Evolutionary conservation across 2,888 invertebrate genomes (phyloP), one percentile per base, ranked within the genome.

Genomic region (Nephrotoma flavescens): DNA sequence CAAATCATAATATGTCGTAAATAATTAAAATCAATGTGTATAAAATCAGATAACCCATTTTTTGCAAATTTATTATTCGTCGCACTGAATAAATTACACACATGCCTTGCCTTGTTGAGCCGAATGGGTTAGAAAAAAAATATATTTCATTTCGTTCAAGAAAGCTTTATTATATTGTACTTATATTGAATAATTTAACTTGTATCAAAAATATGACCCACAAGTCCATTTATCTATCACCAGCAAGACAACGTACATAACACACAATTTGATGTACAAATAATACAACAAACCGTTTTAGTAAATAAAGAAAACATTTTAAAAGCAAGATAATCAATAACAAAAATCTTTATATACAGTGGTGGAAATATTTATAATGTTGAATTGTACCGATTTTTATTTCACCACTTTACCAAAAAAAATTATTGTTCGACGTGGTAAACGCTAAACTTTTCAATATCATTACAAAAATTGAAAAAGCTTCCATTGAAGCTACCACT

Each of bases 211-310:
- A 87, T 88, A 87, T 88, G 88, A 88, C 88, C 88, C 87, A 88
- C 87, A 88, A 87, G 87, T 86, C 87, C 88, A 88, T 88, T 88
- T 88, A 88, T 88, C 88, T 88, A 88, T 87, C 87, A 87, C 87
- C 87, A 86, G 44, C 6, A 31, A 45, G 87, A 71, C 86, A 44
- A 42, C 85, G 52, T 45, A 12, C 83, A 71, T 86, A 71, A 87
- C 87, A 87, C 3, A 84, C n/a, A 84, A 84, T 84, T 84, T 84
- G 42, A 84, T 84, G 84, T 84, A 84, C 84, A 84, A 31, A 71
- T 71, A 71, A 71, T 71, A 71, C 11, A 71, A 71, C 31, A 71
- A 31, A 71, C 31, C 7, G 71, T 71, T 71, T 71, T 15, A 52
- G 19, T 71, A 44, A 44, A 44, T 9, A 44, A 44, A 44, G 31